A percentile compares a stretch with the other conserved stretches of the same genome.
These are phyloP conservation scores for Lacerta bilineata DNA, from an alignment of 2,797 vertebrate species.

Conservation along the genomic window DNA sequence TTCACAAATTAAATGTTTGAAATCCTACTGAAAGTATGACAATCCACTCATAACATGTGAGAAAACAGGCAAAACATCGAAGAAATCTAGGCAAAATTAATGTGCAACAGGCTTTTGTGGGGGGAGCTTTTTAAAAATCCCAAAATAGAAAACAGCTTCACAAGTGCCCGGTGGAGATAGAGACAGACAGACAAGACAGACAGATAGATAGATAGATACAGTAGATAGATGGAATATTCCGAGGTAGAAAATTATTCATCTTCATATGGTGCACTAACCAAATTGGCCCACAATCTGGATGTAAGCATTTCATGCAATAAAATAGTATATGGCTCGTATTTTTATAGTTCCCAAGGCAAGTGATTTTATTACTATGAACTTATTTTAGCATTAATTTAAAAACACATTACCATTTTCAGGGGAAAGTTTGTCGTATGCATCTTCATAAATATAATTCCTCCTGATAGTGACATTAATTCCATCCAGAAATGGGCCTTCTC, in stretches of 20 bases:
- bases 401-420: conserved; percentile 93
- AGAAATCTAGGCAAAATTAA: not conserved
- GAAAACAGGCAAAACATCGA: not conserved
- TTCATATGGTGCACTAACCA: not conserved
- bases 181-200: no score
- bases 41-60: not conserved
- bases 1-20: not conserved
- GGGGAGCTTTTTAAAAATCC: not conserved
- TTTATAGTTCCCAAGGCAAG: conserved; percentile 8
- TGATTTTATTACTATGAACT: not conserved
- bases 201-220: no score
- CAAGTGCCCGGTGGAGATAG: no score
- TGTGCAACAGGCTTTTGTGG: not conserved
- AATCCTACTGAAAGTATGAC: not conserved
- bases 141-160: not conserved
- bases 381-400: conserved; percentile 17
- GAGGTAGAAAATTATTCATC: not conserved
- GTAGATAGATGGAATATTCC: not conserved
- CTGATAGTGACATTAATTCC: conserved; percentile 97
- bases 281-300: not conserved
- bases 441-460: conserved; percentile 99
- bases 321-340: not conserved
- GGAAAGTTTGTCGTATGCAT: conserved; percentile 98
- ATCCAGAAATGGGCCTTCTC: conserved; percentile 94
- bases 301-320: not conserved